A percentile compares a stretch with the other conserved stretches of the same genome.
Evolutionary conservation across 2,888 invertebrate species (phyloP).

Genomic region (Ophion obscuratus): DNA sequence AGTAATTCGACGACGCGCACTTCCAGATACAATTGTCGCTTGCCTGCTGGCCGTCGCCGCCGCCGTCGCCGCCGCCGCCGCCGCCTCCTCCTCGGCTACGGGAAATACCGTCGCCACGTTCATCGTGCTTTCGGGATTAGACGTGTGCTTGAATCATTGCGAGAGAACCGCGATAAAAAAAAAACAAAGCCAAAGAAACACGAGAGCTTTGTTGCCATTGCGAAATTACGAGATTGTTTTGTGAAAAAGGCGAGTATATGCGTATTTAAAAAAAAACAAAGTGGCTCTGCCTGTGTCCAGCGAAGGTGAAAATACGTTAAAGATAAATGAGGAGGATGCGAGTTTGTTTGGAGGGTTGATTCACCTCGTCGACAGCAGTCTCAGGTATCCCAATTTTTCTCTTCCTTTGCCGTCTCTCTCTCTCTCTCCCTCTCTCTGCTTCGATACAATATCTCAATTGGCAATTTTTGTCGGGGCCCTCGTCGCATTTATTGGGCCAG

Average conservation of each 20-base stretch:
- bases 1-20: slow-evolving; percentile 54
- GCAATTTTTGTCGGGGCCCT: slow-evolving; percentile 3
- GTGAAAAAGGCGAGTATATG: neutral
- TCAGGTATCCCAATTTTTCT: slow-evolving; percentile 53
- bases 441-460: too few species aligned
- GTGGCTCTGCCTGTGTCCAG: neutral
- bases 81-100: slow-evolving; percentile 72
- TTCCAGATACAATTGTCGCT: slow-evolving; percentile 57
- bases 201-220: neutral
- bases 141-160: slow-evolving; percentile 34
- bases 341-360: slow-evolving; percentile 14
- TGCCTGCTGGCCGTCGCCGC: slow-evolving; percentile 67
- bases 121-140: slow-evolving; percentile 72
- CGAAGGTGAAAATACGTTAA: neutral
- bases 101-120: slow-evolving; percentile 81
- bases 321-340: neutral
- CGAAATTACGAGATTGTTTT: neutral
- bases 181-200: slow-evolving; percentile 17
- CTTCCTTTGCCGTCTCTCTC: slow-evolving; percentile 6
- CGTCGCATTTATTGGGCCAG: too few species aligned
- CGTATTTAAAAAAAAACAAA: neutral
- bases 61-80: slow-evolving; percentile 80
- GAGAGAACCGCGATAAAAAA: too few species aligned
- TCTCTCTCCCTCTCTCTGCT: too few species aligned
- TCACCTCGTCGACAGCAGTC: slow-evolving; percentile 57